Conservation (phyloP, 2,888 invertebrate species). For the Lamellibrachia columna region DNA sequence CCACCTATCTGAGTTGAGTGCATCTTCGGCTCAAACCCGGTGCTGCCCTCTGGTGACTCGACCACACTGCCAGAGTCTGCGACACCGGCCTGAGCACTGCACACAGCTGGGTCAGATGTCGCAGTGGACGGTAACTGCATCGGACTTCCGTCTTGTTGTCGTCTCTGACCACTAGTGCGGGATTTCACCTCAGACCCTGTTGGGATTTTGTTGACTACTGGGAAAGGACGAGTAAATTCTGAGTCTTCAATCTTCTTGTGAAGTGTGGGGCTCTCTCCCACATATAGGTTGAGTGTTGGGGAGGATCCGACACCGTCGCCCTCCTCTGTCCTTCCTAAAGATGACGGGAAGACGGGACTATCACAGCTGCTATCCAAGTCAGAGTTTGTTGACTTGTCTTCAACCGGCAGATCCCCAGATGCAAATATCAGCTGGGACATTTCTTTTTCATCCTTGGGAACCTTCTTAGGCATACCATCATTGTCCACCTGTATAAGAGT, state of each 20-base stretch:
- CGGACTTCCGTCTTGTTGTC: background rate
- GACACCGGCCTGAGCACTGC: background rate
- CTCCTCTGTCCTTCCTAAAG: background rate
- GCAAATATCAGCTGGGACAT: too few relatives aligned
- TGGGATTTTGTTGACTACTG: background rate
- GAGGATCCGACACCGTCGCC: background rate
- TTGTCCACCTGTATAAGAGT: background rate
- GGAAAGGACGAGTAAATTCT: background rate
- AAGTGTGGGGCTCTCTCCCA: background rate
- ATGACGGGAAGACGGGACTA: background rate
- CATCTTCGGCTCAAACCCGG: background rate
- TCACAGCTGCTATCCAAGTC: background rate
- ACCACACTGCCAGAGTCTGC: background rate
- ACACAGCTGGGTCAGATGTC: background rate
- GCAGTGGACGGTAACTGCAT: background rate
- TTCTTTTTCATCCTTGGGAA: too few relatives aligned
- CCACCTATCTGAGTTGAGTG: background rate
- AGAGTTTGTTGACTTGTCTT: background rate
- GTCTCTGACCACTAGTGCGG: background rate
- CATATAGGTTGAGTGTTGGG: background rate
- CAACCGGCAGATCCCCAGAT: background rate
- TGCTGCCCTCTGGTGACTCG: background rate
- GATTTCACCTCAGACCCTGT: background rate
- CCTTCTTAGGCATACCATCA: background rate
- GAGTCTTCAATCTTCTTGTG: background rate